A percentile compares a stretch with the other conserved stretches of the same genome.
These are phyloP conservation scores for Colostygia pectinataria DNA, from an alignment of 2,888 invertebrate genomes.

Conservation along the genomic window DNA sequence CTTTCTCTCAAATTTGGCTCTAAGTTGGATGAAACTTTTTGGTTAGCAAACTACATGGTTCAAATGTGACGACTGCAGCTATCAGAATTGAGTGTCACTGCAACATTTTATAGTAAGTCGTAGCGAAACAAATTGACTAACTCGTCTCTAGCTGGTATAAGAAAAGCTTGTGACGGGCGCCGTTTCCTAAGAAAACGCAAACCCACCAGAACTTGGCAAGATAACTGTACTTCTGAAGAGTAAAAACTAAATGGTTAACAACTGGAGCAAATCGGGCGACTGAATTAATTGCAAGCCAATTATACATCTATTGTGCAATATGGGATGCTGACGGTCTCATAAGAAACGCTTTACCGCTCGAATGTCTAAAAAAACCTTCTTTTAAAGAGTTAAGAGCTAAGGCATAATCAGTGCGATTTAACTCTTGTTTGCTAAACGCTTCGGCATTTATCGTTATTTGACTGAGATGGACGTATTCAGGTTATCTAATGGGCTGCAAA, in stretches of 20 bases:
- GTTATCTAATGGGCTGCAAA: neutral
- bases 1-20: too few relatives aligned
- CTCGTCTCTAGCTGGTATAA: too few relatives aligned
- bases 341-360: slow-evolving; percentile 3
- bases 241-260: slow-evolving; percentile 79
- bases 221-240: slow-evolving; percentile 73
- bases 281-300: slow-evolving; percentile 72
- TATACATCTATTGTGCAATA: slow-evolving; percentile 72
- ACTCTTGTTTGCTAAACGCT: neutral
- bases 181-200: neutral
- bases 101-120: too few relatives aligned
- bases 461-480: neutral
- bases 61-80: too few relatives aligned
- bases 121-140: too few relatives aligned
- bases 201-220: slow-evolving; percentile 65
- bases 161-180: too few relatives aligned
- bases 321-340: slow-evolving; percentile 53
- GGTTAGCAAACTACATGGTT: too few relatives aligned
- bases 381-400: neutral
- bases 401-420: neutral
- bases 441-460: neutral
- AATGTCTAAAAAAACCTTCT: too few relatives aligned
- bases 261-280: slow-evolving; percentile 79
- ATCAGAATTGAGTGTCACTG: too few relatives aligned
- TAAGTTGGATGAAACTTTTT: too few relatives aligned